A percentile compares a stretch with the other conserved stretches of the same genome.
These are phyloP conservation scores for Carpatolechia fugitivella DNA, from an alignment of 2,888 invertebrate species.

Conservation along the genomic window DNA sequence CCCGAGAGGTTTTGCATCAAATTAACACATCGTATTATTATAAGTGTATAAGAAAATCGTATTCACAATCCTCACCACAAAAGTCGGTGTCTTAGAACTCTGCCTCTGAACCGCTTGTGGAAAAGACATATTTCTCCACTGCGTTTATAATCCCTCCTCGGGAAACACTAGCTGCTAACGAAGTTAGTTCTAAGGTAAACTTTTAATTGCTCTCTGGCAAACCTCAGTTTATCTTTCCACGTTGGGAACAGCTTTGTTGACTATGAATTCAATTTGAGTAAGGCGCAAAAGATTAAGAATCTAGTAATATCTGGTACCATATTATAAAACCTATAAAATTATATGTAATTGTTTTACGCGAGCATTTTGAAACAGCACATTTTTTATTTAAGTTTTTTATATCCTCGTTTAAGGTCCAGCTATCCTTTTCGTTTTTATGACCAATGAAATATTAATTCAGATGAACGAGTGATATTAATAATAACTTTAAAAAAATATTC, in stretches of 20 bases:
- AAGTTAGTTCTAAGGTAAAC: conserved; percentile 75
- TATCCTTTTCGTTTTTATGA: too few relatives aligned
- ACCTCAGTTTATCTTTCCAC: conserved; percentile 75
- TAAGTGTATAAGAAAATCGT: too few relatives aligned
- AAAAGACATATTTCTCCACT: conserved; percentile 60
- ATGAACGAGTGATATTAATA: too few relatives aligned
- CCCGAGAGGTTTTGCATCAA: too few relatives aligned
- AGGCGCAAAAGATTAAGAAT: conserved; percentile 51
- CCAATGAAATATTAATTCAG: too few relatives aligned
- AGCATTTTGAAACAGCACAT: too few relatives aligned
- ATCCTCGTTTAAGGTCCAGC: too few relatives aligned
- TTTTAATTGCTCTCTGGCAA: conserved; percentile 76
- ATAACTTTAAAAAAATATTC: too few relatives aligned
- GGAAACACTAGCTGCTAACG: conserved; percentile 67
- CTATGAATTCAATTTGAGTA: conserved; percentile 70
- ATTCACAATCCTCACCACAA: background rate
- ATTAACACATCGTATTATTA: too few relatives aligned
- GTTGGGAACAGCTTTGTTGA: conserved; percentile 70
- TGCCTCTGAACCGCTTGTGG: conserved; percentile 9
- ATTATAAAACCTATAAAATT: background rate
- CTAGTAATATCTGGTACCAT: background rate
- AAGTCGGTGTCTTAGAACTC: background rate
- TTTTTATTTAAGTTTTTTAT: too few relatives aligned
- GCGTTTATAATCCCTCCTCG: conserved; percentile 56
- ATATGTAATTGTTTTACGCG: too few relatives aligned